A percentile compares a stretch with the other conserved stretches of the same genome.
Conservation (phyloP, 2,113 vertebrate species). For the Cyanoliseus patagonus region DNA sequence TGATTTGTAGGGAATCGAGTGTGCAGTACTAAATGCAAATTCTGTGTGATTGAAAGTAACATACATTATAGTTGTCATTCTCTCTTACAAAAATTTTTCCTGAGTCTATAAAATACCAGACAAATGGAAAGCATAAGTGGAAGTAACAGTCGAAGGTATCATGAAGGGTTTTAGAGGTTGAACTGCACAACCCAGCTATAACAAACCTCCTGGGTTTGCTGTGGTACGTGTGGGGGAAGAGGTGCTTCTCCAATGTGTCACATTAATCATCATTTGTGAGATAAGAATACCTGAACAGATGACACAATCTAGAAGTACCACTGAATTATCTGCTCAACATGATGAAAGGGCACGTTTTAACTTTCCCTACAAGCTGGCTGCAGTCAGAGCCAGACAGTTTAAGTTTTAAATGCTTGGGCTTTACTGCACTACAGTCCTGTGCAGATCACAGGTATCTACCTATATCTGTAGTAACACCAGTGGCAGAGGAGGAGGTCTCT, state of each 20-base stretch:
- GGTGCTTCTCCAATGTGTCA: not conserved
- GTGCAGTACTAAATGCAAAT: not conserved
- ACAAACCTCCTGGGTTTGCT: not conserved
- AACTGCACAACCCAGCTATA: not conserved
- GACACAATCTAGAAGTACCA: not conserved
- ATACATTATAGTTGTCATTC: not conserved
- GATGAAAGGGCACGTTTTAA: not conserved
- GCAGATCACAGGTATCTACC: not conserved
- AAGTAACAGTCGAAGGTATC: not conserved
- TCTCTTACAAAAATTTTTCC: not conserved
- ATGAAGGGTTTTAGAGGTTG: not conserved
- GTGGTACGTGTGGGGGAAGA: fast-evolving
- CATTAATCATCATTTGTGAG: not conserved
- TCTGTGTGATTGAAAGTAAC: fast-evolving
- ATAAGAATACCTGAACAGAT: not conserved
- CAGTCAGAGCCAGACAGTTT: not conserved
- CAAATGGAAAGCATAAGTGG: not conserved
- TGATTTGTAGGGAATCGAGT: not conserved
- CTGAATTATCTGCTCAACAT: not conserved
- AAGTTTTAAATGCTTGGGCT: not conserved
- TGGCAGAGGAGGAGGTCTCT: not conserved
- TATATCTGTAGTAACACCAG: not conserved
- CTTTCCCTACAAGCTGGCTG: not conserved
- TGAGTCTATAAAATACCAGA: not conserved
- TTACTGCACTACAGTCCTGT: not conserved